Evolutionary conservation across 2,888 invertebrate species (phyloP).

Genomic region (Eupeodes latifasciatus): DNA sequence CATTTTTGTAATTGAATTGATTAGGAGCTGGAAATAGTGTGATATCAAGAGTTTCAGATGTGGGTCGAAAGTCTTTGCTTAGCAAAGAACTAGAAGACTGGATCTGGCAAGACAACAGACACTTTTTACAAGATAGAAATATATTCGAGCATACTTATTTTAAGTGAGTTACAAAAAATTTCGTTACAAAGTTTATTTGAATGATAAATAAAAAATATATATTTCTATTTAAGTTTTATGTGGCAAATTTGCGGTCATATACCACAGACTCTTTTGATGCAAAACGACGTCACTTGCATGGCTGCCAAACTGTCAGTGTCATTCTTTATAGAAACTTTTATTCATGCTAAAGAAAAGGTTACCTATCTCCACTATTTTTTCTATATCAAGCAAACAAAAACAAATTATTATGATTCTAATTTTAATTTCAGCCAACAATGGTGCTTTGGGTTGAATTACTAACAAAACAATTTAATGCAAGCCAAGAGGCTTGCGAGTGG

Average conservation of each 20-base stretch:
- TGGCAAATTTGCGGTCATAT: slow-evolving; percentile 98
- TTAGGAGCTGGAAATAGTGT: slow-evolving; percentile 50
- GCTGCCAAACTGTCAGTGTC: slow-evolving; percentile 95
- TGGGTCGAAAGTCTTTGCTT: slow-evolving; percentile 80
- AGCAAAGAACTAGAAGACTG: slow-evolving; percentile 92
- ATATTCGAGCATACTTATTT: slow-evolving; percentile 98
- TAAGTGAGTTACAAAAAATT: slow-evolving; percentile 86
- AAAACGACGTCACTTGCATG: slow-evolving; percentile 92
- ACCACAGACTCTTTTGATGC: slow-evolving; percentile 93
- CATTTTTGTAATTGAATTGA: background rate
- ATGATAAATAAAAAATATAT: background rate
- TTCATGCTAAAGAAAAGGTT: slow-evolving; percentile 98
- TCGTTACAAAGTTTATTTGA: background rate
- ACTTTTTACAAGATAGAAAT: slow-evolving; percentile 96
- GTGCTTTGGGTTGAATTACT: slow-evolving; percentile 98
- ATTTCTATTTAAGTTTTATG: slow-evolving; percentile 90
- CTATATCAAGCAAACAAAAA: background rate
- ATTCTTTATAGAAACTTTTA: slow-evolving; percentile 97
- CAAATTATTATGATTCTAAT: background rate
- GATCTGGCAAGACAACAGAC: slow-evolving; percentile 99
- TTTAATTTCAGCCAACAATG: slow-evolving; percentile 91
- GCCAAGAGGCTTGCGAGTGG: slow-evolving; percentile 95
- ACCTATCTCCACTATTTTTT: slow-evolving; percentile 65
- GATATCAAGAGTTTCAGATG: slow-evolving; percentile 61
- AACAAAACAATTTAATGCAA: slow-evolving; percentile 97